phyloP scores from a whole-genome alignment of 2,888 invertebrate genomes.

The Scaptomyza parva region DNA sequence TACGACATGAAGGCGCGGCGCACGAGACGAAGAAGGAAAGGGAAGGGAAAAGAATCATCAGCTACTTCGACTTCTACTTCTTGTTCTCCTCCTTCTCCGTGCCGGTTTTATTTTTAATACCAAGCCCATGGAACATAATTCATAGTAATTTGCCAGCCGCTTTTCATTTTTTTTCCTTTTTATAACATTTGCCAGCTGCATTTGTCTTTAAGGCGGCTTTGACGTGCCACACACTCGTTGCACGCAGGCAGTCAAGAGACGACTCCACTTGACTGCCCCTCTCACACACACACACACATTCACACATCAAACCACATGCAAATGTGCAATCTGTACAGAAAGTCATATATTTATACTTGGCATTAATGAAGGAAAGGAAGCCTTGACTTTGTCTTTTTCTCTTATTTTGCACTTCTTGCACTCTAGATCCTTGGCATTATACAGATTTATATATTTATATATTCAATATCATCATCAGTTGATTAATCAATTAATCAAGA shows the following conservation, averaged over 20 bases:
- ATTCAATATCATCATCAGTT: slow-evolving; percentile 13
- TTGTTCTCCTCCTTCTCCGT: too few species aligned
- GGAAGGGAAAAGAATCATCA: neutral
- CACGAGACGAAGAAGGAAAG: neutral
- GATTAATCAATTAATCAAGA: slow-evolving; percentile 43
- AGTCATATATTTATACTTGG: neutral
- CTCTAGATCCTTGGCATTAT: slow-evolving; percentile 19
- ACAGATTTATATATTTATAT: too few species aligned
- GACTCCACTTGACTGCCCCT: slow-evolving; percentile 43
- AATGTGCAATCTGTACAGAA: slow-evolving; percentile 59
- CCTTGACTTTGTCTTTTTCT: slow-evolving; percentile 47
- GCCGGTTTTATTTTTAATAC: slow-evolving; percentile 76
- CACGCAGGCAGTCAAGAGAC: neutral
- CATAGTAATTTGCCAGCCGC: slow-evolving; percentile 79
- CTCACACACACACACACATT: slow-evolving; percentile 52
- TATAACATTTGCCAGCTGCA: slow-evolving; percentile 76
- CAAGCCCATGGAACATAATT: slow-evolving; percentile 77
- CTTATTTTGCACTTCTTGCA: too few species aligned
- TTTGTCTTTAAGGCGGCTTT: slow-evolving; percentile 49
- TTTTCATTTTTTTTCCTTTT: too few species aligned
- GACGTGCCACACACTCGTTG: slow-evolving; percentile 35
- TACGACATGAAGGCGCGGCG: slow-evolving; percentile 52
- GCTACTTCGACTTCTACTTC: slow-evolving; percentile 8
- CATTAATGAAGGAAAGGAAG: slow-evolving; percentile 5
- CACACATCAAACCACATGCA: too few species aligned